Evolutionary conservation across 2,797 vertebrate species (phyloP).

Genomic region (Melanotaenia boesemani): DNA sequence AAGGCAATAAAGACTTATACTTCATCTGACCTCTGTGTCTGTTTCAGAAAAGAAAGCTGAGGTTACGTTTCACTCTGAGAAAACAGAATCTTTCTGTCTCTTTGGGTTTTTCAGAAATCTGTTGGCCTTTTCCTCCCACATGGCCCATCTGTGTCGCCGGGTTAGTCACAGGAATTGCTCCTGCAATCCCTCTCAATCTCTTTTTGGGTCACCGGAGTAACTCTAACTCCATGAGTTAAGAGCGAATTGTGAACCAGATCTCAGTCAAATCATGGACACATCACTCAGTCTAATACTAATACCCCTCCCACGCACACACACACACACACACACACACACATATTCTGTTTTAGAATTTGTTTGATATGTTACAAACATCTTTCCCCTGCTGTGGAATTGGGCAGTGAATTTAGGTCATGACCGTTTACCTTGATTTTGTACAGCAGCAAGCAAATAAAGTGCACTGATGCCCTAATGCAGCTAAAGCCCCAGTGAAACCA

Average conservation of each 20-base stretch:
- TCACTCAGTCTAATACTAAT: conserved; percentile 35
- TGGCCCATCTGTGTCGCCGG: conserved; percentile 74
- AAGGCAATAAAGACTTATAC: conserved; percentile 47
- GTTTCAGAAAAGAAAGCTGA: conserved; percentile 15
- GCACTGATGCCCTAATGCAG: conserved; percentile 53
- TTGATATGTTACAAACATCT: conserved; percentile 32
- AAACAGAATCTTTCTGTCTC: conserved; percentile 20
- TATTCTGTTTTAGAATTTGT: conserved; percentile 27
- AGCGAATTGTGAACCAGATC: conserved; percentile 36
- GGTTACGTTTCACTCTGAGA: conserved; percentile 27
- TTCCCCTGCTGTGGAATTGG: conserved; percentile 28
- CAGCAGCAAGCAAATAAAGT: conserved; percentile 36
- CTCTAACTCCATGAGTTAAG: conserved; percentile 7
- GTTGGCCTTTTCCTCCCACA: conserved; percentile 71
- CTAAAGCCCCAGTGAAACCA: conserved; percentile 61
- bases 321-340: conserved; percentile 6
- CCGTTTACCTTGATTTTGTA: conserved; percentile 64
- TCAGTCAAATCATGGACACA: conserved; percentile 48
- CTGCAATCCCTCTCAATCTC: conserved; percentile 47
- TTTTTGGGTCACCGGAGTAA: conserved; percentile 61
- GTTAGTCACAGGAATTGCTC: conserved; percentile 57
- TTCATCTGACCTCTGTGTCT: conserved; percentile 35
- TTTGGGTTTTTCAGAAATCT: conserved; percentile 55
- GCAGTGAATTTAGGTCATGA: conserved; percentile 60
- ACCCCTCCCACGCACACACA: not conserved